Percentiles rank a stretch among this genome's conserved stretches.
Conservation (phyloP, 2,888 invertebrate genomes). For the Strigamia maritima region DNA sequence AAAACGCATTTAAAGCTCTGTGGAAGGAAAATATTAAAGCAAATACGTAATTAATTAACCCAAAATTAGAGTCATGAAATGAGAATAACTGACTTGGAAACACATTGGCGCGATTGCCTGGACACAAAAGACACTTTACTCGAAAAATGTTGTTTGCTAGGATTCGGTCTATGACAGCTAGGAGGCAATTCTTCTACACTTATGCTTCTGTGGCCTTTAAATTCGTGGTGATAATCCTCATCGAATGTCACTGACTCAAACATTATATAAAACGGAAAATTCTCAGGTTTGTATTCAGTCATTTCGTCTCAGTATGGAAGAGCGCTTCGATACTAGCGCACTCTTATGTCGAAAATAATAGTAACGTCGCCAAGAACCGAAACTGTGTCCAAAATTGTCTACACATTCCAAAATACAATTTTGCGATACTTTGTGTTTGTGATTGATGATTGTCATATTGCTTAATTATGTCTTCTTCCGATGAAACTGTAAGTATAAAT, state of each 20-base stretch:
- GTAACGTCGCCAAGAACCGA: not conserved
- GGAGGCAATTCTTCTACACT: not conserved
- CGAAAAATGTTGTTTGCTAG: not conserved
- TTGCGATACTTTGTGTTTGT: not conserved
- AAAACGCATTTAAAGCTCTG: slow-evolving; percentile 33
- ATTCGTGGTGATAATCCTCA: slow-evolving; percentile 5
- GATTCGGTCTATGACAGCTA: not conserved
- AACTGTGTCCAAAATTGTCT: not conserved
- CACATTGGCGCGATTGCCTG: not conserved
- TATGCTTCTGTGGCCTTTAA: slow-evolving; percentile 36
- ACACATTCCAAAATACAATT: not conserved
- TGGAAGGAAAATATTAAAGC: not conserved
- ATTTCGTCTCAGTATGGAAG: not conserved
- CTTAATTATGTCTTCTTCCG: not conserved
- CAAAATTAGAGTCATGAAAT: not conserved
- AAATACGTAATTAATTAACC: not conserved
- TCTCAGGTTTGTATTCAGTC: not conserved
- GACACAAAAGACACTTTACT: not conserved
- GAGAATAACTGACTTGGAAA: not conserved
- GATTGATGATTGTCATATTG: not conserved
- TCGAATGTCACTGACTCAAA: not conserved
- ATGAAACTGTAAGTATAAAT: not conserved
- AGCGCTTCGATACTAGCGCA: not conserved
- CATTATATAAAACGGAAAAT: not conserved
- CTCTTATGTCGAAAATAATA: not conserved